phyloP scores from a whole-genome alignment of 2,113 vertebrate genomes.

The Tenebrosternarchus preto region DNA sequence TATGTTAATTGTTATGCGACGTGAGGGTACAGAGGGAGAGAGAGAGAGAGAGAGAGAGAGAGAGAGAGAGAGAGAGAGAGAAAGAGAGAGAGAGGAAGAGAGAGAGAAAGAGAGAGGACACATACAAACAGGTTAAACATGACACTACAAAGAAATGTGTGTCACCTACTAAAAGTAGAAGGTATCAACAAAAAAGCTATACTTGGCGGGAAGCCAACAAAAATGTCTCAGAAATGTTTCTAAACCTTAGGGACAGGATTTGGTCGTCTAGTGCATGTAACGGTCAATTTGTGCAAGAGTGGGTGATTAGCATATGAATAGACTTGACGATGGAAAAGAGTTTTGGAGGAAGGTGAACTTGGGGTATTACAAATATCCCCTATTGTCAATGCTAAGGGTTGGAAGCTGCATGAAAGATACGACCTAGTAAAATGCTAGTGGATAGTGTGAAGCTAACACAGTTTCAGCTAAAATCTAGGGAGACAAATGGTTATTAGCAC shows the following conservation, averaged over 20 bases:
- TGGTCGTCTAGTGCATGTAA: constrained; percentile 3
- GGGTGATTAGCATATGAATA: constrained; percentile 30
- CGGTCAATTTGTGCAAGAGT: constrained; percentile 1
- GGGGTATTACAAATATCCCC: constrained; percentile 9
- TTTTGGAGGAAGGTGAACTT: constrained; percentile 2
- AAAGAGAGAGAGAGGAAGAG: no score
- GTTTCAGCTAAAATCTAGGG: neutral
- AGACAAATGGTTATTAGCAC: neutral
- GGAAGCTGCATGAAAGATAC: neutral
- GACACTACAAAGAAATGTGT: constrained; percentile 30
- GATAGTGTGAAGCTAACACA: neutral
- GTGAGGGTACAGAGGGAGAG: no score
- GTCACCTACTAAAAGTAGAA: neutral
- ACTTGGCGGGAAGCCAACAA: neutral
- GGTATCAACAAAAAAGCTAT: neutral
- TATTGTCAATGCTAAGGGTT: neutral
- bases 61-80: neutral
- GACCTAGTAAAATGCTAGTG: no score
- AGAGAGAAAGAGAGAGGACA: neutral
- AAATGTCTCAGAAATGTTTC: neutral
- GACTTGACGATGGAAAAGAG: neutral
- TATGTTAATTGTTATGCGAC: no score
- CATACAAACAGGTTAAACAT: neutral
- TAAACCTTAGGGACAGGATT: constrained; percentile 13
- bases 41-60: no score